phyloP scores from a whole-genome alignment of 2,113 vertebrate genomes.

The Dipodomys ordii region DNA sequence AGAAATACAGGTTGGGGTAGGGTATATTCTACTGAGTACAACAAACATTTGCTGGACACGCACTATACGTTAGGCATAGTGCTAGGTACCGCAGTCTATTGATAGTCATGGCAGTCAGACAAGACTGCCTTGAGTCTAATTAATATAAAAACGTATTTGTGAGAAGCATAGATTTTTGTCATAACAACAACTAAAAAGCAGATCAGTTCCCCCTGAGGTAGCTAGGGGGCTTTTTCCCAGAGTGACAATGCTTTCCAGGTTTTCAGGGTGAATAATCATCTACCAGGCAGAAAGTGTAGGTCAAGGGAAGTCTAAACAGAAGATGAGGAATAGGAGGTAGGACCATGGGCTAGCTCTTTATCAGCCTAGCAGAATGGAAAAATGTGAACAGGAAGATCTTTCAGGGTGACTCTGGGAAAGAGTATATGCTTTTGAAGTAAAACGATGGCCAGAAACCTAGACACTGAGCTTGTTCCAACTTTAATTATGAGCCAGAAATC shows the following conservation, averaged over 20 bases:
- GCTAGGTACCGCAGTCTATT: background rate
- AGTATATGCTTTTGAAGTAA: background rate
- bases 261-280: background rate
- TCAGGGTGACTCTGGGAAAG: background rate
- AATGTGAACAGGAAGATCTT: background rate
- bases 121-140: background rate
- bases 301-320: background rate
- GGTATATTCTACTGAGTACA: background rate
- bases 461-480: too few relatives aligned
- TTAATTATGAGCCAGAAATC: too few relatives aligned
- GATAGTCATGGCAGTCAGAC: background rate
- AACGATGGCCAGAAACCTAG: constrained; percentile 4
- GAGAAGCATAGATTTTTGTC: background rate
- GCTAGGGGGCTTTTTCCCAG: too few relatives aligned
- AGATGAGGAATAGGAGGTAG: too few relatives aligned
- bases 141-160: background rate
- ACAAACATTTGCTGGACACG: background rate
- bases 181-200: background rate
- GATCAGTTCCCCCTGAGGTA: background rate
- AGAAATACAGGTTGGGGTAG: background rate
- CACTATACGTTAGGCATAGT: background rate
- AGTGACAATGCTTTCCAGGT: background rate
- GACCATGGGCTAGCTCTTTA: background rate
- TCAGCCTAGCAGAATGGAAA: background rate
- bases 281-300: background rate